Percentiles rank a stretch among this genome's conserved stretches.
phyloP scores from a whole-genome alignment of 2,113 vertebrate species.

The Lipotes vexillifer region DNA sequence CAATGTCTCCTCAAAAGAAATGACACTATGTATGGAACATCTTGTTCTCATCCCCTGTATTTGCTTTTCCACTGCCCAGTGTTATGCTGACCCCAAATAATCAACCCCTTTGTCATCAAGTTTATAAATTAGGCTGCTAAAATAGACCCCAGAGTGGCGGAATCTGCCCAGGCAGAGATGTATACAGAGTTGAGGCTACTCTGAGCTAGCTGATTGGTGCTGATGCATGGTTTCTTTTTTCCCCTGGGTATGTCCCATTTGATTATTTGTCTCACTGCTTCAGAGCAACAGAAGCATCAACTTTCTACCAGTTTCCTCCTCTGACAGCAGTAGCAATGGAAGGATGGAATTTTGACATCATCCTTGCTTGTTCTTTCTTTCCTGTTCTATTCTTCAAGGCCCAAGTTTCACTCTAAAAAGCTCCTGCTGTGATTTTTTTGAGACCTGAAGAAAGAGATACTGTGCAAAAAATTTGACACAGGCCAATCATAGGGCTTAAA shows the following conservation, averaged over 20 bases:
- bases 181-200: neutral
- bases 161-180: neutral
- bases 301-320: constrained; percentile 13
- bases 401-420: neutral
- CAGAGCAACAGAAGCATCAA: neutral
- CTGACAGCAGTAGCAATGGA: neutral
- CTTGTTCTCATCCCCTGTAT: neutral
- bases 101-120: constrained; percentile 9
- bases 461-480: neutral
- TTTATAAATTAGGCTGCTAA: constrained; percentile 10
- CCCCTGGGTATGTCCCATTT: neutral
- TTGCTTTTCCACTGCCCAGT: constrained; percentile 2
- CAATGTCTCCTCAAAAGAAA: constrained; percentile 45
- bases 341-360: neutral
- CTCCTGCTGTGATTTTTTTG: neutral
- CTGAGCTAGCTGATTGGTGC: neutral
- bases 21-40: constrained; percentile 13
- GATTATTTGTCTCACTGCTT: neutral
- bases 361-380: neutral
- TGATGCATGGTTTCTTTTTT: neutral
- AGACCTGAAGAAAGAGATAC: neutral
- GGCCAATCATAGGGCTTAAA: neutral
- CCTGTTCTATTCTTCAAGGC: neutral
- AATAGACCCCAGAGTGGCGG: neutral
- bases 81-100: constrained; percentile 43